Evolutionary conservation across 2,797 vertebrate species (phyloP).

Genomic region (Helicolenus hilgendorfi): DNA sequence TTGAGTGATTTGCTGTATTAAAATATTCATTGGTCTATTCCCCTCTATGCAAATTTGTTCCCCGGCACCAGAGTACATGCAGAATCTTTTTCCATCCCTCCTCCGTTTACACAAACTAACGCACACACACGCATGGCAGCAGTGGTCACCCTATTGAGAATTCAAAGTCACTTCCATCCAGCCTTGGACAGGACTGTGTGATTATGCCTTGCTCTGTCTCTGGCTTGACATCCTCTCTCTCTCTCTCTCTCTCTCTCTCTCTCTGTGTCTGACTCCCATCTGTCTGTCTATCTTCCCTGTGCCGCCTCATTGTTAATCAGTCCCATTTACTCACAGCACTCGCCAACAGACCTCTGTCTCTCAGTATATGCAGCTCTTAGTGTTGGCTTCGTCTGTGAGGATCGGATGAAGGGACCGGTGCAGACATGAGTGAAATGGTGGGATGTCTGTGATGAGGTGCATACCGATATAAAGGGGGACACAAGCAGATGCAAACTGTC

Average conservation of each 20-base stretch:
- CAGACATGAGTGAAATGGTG: background rate
- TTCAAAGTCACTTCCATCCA: constrained; percentile 35
- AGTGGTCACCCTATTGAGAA: background rate
- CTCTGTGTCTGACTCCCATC: constrained; percentile 21
- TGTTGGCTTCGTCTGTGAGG: background rate
- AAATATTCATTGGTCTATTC: constrained; percentile 36
- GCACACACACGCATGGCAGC: background rate
- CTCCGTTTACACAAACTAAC: background rate
- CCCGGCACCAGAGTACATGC: background rate
- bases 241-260: background rate
- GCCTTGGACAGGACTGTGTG: constrained; percentile 3
- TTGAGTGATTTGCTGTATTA: background rate
- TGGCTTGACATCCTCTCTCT: background rate
- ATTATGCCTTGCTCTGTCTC: constrained; percentile 7
- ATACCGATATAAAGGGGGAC: background rate
- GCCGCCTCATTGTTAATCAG: constrained; percentile 45
- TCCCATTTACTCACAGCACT: constrained; percentile 17
- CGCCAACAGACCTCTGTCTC: constrained; percentile 21
- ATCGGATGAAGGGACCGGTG: background rate
- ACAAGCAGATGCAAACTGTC: background rate
- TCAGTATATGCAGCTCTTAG: constrained; percentile 1
- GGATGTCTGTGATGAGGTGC: background rate
- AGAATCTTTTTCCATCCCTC: background rate
- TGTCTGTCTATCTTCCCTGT: constrained; percentile 9
- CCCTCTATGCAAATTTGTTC: constrained; percentile 4